Evolutionary conservation across 2,888 invertebrate genomes (phyloP).

Genomic region (Schizaphis graminum): DNA sequence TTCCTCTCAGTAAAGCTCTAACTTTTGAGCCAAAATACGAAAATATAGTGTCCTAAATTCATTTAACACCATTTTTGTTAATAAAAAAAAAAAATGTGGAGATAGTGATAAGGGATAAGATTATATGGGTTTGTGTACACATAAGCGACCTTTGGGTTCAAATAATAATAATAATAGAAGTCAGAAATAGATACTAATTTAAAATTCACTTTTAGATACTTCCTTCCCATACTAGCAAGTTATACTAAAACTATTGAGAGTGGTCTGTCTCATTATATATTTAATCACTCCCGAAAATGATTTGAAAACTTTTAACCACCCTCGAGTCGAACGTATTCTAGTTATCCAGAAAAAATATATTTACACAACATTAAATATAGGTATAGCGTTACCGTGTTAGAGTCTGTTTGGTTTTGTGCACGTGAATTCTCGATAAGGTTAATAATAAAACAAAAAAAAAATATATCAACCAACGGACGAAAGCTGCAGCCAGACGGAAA

Average conservation of each 20-base stretch:
- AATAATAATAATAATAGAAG: background rate
- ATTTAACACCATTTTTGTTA: background rate
- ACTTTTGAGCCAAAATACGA: background rate
- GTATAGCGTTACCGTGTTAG: background rate
- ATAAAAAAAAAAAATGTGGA: background rate
- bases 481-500: background rate
- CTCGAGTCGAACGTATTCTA: background rate
- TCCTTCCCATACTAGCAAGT: background rate
- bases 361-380: background rate
- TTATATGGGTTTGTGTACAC: background rate
- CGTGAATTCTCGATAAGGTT: background rate
- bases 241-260: background rate
- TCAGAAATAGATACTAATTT: background rate
- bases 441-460: background rate
- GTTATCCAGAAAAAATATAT: background rate
- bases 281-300: background rate
- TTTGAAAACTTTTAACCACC: slow-evolving; percentile 27
- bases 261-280: slow-evolving; percentile 9
- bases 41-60: background rate
- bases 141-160: background rate
- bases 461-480: background rate
- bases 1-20: background rate
- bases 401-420: background rate
- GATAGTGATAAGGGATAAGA: background rate
- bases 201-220: background rate